Evolutionary conservation across 2,797 vertebrate genomes (phyloP).

Genomic region (Artibeus lituratus): DNA sequence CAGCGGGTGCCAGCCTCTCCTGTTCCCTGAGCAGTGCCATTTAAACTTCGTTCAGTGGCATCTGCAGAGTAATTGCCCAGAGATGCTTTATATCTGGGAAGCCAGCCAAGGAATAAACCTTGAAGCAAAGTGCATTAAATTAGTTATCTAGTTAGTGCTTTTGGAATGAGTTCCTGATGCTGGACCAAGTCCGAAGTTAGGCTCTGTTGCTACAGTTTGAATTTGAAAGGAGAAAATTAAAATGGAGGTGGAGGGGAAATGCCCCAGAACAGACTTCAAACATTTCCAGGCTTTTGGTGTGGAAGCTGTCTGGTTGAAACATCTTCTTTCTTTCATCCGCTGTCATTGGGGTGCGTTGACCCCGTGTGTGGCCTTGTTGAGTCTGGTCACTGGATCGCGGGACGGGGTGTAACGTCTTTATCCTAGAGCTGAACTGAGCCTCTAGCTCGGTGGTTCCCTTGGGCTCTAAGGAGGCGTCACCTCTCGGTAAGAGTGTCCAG

Average conservation of each 20-base stretch:
- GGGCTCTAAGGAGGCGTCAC: not conserved
- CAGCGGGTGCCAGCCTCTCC: slow-evolving; percentile 69
- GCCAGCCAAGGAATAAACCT: slow-evolving; percentile 84
- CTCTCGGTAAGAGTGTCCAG: not conserved
- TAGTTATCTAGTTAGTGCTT: slow-evolving; percentile 84
- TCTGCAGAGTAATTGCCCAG: slow-evolving; percentile 82
- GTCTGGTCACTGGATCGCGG: not conserved
- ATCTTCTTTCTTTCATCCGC: not conserved
- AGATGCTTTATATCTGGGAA: slow-evolving; percentile 83
- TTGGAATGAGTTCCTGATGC: slow-evolving; percentile 82
- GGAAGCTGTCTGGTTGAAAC: slow-evolving; percentile 19
- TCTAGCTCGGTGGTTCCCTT: not conserved
- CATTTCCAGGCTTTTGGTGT: not conserved
- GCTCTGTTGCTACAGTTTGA: slow-evolving; percentile 73
- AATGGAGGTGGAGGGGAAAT: not conserved
- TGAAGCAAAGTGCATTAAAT: slow-evolving; percentile 85
- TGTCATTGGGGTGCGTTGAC: not conserved
- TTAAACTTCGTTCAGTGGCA: slow-evolving; percentile 80
- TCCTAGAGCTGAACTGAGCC: not conserved
- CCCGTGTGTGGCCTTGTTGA: not conserved
- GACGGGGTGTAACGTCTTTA: not conserved
- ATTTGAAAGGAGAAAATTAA: slow-evolving; percentile 73
- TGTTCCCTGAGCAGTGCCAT: slow-evolving; percentile 81
- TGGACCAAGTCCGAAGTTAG: slow-evolving; percentile 79
- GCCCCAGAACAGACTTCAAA: not conserved